Base-by-base conservation (phyloP, 1,140 invertebrate species). In the Anastatus disparis region DNA sequence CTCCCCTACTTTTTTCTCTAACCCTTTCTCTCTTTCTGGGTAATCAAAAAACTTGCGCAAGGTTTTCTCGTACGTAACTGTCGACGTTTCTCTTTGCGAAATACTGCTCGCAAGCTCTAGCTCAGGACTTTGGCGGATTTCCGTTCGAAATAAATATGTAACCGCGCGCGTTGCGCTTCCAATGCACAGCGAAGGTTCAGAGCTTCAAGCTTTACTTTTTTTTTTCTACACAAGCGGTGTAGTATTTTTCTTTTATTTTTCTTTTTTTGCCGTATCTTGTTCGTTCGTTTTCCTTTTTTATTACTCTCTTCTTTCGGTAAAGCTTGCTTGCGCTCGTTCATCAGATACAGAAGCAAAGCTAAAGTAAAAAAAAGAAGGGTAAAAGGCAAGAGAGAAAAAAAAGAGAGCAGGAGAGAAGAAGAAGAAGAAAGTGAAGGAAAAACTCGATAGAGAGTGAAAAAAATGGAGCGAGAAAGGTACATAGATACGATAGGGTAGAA, bases 71-170 rank as follows among this genome's bases (percentile, higher is more conserved):
- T 27, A 12, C 24, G 22, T 59, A 59, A 44, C 27, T 38, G 13
- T 24, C 26, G n/a, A 6, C 22, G 27, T 17, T 12, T 13, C 35
- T 22, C 17, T 52, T 26, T 6, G 9, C 42, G 50, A 65, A 65
- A 52, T 35, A 48, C 4, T 27, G 22, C 42, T 3, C 3, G n/a
- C n/a, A n/a, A n/a, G 46, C 40, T 26, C 12, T 40, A n/a, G 2
- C 15, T 15, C 22, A 9, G 17, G 10, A 46, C 24, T 44, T n/a
- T 17, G 22, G 38, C 26, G 31, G 40, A 56, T 46, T 66, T 56
- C 52, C 27, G 27, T 46, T 20, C 52, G 26, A 56, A 66, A 59
- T 68, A 68, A 68, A 59, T 68, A 58, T 38, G n/a, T 59, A 26
- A 24, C 42, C n/a, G 27, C 62, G 8, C 15, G 44, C 26, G 17